Percentiles rank a stretch among this genome's conserved stretches.
These are phyloP conservation scores for Leptodactylus fallax DNA, from an alignment of 2,797 vertebrate genomes.

Conservation along the genomic window DNA sequence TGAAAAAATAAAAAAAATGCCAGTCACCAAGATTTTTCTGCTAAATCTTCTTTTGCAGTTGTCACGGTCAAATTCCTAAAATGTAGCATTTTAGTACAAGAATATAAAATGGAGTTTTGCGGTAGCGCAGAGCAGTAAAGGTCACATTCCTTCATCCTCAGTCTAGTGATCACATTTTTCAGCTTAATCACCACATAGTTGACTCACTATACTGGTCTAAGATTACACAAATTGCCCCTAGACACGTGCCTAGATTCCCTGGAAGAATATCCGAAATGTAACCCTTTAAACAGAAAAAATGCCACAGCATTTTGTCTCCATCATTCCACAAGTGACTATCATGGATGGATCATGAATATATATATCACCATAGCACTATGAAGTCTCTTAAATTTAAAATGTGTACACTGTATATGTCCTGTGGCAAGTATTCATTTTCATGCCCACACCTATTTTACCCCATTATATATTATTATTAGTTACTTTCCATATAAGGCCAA, in stretches of 20 bases:
- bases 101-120: not conserved
- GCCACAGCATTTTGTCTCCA: not conserved
- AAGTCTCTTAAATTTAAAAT: too few species aligned
- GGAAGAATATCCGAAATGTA: not conserved
- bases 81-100: not conserved
- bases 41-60: too few species aligned
- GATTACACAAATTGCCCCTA: slow-evolving; percentile 27
- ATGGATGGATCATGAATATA: not conserved
- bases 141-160: slow-evolving; percentile 26
- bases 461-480: not conserved
- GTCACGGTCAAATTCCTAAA: too few species aligned
- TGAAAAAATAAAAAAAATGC: not conserved
- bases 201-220: slow-evolving; percentile 12
- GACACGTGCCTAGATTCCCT: not conserved
- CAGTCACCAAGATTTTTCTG: too few species aligned
- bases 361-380: not conserved
- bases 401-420: too few species aligned
- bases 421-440: too few species aligned
- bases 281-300: not conserved
- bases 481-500: not conserved
- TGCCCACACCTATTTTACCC: too few species aligned
- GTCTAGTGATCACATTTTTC: slow-evolving; percentile 28
- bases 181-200: slow-evolving; percentile 18
- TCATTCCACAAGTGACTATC: not conserved
- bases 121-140: not conserved